A percentile compares a stretch with the other conserved stretches of the same genome.
Evolutionary conservation across 2,797 vertebrate genomes (phyloP).

Genomic region (Clarias fuscus): DNA sequence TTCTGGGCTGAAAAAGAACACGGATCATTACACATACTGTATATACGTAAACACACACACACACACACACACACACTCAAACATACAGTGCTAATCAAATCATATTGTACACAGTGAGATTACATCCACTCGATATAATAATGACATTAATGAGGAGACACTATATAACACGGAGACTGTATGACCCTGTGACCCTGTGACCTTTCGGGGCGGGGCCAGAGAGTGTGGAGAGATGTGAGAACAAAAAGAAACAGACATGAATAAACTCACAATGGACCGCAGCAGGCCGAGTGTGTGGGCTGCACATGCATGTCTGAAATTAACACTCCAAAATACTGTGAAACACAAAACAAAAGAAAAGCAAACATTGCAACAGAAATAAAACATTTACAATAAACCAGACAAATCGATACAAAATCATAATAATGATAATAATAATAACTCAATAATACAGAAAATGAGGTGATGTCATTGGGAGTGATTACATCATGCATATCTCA

Average conservation of each 20-base stretch:
- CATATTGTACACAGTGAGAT: too few relatives aligned
- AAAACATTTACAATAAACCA: neutral
- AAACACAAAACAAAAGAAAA: conserved; percentile 56
- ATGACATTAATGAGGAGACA: too few relatives aligned
- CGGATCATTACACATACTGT: too few relatives aligned
- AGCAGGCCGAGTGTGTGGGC: conserved; percentile 63
- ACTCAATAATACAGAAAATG: neutral
- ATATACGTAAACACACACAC: too few relatives aligned
- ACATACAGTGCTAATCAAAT: too few relatives aligned
- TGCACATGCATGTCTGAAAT: conserved; percentile 77
- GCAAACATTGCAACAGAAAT: neutral
- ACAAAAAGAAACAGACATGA: conserved; percentile 23
- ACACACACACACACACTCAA: too few relatives aligned
- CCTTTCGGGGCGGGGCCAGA: too few relatives aligned
- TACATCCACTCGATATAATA: too few relatives aligned
- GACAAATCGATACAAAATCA: neutral
- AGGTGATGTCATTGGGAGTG: neutral
- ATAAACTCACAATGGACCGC: conserved; percentile 52
- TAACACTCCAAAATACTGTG: conserved; percentile 79
- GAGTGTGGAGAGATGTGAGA: neutral
- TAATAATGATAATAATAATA: too few relatives aligned
- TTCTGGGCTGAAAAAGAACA: too few relatives aligned
- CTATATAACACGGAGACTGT: too few relatives aligned
- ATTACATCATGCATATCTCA: neutral
- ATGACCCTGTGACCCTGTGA: too few relatives aligned